Percentiles rank a stretch among this genome's conserved stretches.
These are phyloP conservation scores for Acrobasis consociella DNA, from an alignment of 2,888 invertebrate genomes.

Conservation along the genomic window DNA sequence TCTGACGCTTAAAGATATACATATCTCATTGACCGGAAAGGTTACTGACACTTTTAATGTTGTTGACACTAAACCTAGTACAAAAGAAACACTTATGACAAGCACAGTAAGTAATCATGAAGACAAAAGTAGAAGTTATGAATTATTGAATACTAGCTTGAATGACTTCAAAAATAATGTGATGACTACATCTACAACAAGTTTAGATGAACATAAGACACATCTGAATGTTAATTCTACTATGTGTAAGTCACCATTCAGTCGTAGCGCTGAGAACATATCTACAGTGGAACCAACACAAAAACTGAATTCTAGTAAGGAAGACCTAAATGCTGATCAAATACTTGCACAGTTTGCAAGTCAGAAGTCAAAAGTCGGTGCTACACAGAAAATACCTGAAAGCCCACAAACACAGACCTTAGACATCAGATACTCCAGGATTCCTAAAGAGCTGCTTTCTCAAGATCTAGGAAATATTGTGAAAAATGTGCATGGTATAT, in stretches of 20 bases:
- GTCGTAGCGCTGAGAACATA: constrained; percentile 70
- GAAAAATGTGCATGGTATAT: constrained; percentile 78
- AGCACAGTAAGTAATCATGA: not conserved
- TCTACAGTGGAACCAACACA: constrained; percentile 37
- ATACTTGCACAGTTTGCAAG: constrained; percentile 60
- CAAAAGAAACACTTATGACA: not conserved
- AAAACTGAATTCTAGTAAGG: constrained; percentile 41
- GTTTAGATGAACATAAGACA: constrained; percentile 53
- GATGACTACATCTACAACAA: constrained; percentile 59
- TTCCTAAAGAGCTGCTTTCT: constrained; percentile 68
- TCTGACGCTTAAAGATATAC: not conserved
- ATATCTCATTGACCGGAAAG: not conserved
- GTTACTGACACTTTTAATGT: not conserved
- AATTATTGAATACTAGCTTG: not conserved
- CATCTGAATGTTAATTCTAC: constrained; percentile 34
- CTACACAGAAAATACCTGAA: constrained; percentile 65
- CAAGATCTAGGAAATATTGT: constrained; percentile 74
- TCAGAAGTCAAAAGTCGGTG: constrained; percentile 61
- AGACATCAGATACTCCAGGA: constrained; percentile 52
- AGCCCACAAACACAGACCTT: constrained; percentile 27
- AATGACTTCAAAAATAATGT: constrained; percentile 29
- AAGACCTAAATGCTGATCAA: constrained; percentile 56
- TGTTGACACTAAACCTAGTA: not conserved
- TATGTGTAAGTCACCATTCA: constrained; percentile 50
- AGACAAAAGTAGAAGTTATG: not conserved